Evolutionary conservation across 2,888 invertebrate genomes (phyloP), one percentile per base, ranked within the genome.

Genomic region (Eupithecia tripunctaria): DNA sequence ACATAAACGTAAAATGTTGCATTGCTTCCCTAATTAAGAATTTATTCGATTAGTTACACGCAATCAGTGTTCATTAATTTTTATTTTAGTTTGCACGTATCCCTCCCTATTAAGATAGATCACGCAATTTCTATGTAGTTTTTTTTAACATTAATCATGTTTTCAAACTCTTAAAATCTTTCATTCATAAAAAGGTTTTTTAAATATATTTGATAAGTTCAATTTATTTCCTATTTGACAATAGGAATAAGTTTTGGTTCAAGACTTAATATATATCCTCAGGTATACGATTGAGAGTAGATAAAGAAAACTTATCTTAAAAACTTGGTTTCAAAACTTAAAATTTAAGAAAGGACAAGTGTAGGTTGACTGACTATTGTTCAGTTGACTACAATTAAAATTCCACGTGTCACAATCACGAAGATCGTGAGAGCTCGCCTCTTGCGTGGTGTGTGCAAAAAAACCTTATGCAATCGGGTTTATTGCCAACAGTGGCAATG

Each of bases 371-470:
- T 76, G 36, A 3, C 79, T 80, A 78, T 79, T 77, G 80, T 80
- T 76, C 81, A 77, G 77, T 73, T 69, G 43, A 77, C 75, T 82
- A 81, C 81, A 84, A 84, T 85, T 82, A 82, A 80, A 85, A 84
- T 82, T 78, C 70, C 78, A 77, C 78, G 77, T 86, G 84, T 84
- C 82, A 85, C 86, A 87, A 88, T 82, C 80, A 78, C 80, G 84
- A 85, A 86, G 87, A 87, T 86, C 84, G 87, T 88, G 88, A 85
- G 88, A 88, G 81, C 5, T 56, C 25, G 56, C 56, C 25, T 29
- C 59, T 59, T 29, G 78, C 78, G 69, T 76, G 70, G 75, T 73
- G 71, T 74, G 70, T 70, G 76, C 78, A 78, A 78, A 75, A 59
- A 76, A 78, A n/a, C 66, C 70, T 77, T 79, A 77, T 70, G 79